phyloP scores from a whole-genome alignment of 2,113 vertebrate species.

The Gallinago paraguaiae region DNA sequence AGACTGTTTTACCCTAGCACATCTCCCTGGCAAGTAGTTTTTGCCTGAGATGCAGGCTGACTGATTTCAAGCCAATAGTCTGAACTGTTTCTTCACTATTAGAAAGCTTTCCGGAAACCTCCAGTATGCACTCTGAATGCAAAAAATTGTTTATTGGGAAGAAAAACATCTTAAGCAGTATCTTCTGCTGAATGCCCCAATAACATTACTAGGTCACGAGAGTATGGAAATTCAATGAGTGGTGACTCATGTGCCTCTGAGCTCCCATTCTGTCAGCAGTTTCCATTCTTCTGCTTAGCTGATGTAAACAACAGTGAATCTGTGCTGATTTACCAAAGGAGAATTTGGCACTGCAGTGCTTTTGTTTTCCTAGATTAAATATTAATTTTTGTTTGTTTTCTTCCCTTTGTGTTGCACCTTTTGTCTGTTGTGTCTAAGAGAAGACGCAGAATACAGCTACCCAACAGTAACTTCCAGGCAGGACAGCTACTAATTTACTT shows the following conservation, averaged over 20 bases:
- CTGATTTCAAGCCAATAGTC: background rate
- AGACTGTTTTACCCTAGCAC: background rate
- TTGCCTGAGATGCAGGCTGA: background rate
- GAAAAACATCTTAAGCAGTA: background rate
- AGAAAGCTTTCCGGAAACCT: background rate
- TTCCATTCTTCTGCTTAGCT: constrained; percentile 44
- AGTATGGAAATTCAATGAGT: constrained; percentile 29
- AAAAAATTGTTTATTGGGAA: background rate
- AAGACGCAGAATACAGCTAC: background rate
- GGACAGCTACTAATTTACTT: background rate
- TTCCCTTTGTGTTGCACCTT: background rate
- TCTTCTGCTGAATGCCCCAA: background rate
- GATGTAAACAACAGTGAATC: constrained; percentile 36
- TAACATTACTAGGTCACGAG: constrained; percentile 1
- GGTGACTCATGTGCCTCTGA: constrained; percentile 40
- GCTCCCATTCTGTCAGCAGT: constrained; percentile 58
- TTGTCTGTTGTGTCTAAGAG: background rate
- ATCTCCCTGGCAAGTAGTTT: background rate
- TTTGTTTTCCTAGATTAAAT: background rate
- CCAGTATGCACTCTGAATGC: background rate
- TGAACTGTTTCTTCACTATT: background rate
- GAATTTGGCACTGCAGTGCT: background rate
- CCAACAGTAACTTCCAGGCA: background rate
- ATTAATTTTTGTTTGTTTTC: background rate
- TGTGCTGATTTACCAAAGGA: constrained; percentile 2